Evolutionary conservation across 1,140 invertebrate genomes (phyloP), one percentile per base, ranked within the genome.

Genomic region (Acromyrmex heyeri): DNA sequence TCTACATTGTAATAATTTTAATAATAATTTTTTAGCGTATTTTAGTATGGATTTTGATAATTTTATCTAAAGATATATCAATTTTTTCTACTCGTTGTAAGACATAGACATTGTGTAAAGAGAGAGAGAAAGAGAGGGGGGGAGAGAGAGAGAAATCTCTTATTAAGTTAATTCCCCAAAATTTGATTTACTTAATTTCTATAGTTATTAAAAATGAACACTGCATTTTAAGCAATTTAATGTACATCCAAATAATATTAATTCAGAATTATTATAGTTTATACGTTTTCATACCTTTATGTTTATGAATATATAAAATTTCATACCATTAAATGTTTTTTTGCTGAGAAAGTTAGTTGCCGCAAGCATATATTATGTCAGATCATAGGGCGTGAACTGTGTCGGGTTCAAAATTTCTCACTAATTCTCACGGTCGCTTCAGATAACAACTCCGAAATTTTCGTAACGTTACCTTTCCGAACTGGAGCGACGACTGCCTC

Each of bases 231-330:
- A 57, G 18, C 12, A 75, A 57, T 57, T 14, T 34, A 73, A 34
- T 44, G 8, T 30, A 55, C 70, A 7, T 73, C 16, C 30, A 59
- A 57, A 57, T 75, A 53, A 55, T 10, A 21, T 21, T 34, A 76
- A 76, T 59, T 76, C 55, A 27, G 8, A 73, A 61, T 59, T 38
- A 38, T 76, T 61, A 44, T 21, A 55, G 10, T 21, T 0, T 61
- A 55, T 21, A 76, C 55, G 21, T 61, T 61, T 24, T 27, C 38
- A 14, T 53, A 30, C 44, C n/a, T 24, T 79, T 55, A 53, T 50
- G n/a, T 79, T 34, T 34, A 34, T n/a, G 38, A 79, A 53, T 50
- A 67, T 14, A 34, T 78, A 65, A 78, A 78, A 78, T 77, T 77
- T 5, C 5, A 27, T 27, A 14, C 10, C 8, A 12, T 48, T 62